Evolutionary conservation across 2,888 invertebrate genomes (phyloP).

Genomic region (Andrena bicolor): DNA sequence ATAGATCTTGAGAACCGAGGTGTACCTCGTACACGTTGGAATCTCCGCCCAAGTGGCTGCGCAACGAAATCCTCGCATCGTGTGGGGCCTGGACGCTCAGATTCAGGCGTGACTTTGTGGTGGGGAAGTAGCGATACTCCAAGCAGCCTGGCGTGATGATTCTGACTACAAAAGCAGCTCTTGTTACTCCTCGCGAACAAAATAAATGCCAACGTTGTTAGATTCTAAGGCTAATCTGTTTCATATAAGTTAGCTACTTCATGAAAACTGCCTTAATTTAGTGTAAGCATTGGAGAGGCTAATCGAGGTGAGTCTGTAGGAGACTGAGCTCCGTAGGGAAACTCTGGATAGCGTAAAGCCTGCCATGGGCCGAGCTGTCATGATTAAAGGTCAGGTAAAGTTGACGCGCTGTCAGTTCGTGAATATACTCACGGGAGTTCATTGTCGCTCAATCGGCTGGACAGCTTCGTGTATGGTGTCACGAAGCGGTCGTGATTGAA

Average conservation of each 20-base stretch:
- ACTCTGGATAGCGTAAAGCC: too few species aligned
- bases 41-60: constrained; percentile 75
- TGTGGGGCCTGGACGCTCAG: constrained; percentile 72
- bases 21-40: constrained; percentile 77
- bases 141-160: constrained; percentile 73
- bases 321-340: too few species aligned
- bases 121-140: constrained; percentile 76
- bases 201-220: too few species aligned
- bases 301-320: background rate
- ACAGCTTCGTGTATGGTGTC: constrained; percentile 1
- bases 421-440: constrained; percentile 43
- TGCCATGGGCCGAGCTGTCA: background rate
- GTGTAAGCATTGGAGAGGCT: background rate
- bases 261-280: background rate
- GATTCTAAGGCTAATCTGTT: too few species aligned
- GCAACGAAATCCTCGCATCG: constrained; percentile 76
- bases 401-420: background rate
- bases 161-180: constrained; percentile 64
- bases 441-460: constrained; percentile 6
- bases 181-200: background rate
- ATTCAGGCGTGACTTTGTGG: constrained; percentile 69
- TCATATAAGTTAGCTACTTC: too few species aligned
- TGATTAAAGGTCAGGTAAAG: background rate
- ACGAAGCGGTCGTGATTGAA: background rate
- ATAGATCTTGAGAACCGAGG: background rate